phyloP scores from a whole-genome alignment of 2,113 vertebrate genomes.

The Dinomys branickii region DNA sequence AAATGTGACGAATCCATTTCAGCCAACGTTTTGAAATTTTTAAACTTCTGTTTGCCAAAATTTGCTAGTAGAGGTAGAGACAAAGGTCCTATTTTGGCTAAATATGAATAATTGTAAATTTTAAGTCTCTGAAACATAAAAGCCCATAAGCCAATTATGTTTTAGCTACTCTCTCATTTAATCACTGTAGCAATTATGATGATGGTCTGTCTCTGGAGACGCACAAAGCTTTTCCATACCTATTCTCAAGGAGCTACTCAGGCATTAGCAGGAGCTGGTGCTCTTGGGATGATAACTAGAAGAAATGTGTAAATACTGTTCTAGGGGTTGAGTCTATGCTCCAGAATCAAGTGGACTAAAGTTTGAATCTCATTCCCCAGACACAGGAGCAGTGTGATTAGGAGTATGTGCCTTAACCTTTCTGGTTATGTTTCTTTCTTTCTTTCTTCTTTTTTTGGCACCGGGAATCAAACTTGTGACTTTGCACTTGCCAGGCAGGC shows the following conservation, averaged over 20 bases:
- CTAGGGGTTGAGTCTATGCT: background rate
- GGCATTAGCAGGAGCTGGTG: background rate
- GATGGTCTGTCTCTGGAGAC: background rate
- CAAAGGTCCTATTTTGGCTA: background rate
- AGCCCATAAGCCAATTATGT: background rate
- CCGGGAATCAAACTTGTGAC: too few relatives aligned
- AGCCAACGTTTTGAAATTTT: slow-evolving; percentile 24
- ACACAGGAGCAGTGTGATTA: background rate
- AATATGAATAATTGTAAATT: background rate
- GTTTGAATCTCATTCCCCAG: background rate
- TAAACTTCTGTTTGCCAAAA: background rate
- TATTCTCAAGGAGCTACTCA: background rate
- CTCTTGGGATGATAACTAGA: background rate
- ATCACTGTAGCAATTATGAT: background rate
- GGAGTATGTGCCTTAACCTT: background rate
- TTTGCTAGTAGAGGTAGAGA: background rate
- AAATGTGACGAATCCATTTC: background rate
- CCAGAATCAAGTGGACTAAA: background rate
- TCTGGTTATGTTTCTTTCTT: background rate
- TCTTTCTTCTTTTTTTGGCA: too few relatives aligned
- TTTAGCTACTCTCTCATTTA: background rate
- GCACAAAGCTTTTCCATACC: background rate
- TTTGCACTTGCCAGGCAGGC: too few relatives aligned
- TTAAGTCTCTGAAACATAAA: background rate
- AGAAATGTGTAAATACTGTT: background rate